phyloP scores from a whole-genome alignment of 2,888 invertebrate species.

The Pycnomerus fuliginosus region DNA sequence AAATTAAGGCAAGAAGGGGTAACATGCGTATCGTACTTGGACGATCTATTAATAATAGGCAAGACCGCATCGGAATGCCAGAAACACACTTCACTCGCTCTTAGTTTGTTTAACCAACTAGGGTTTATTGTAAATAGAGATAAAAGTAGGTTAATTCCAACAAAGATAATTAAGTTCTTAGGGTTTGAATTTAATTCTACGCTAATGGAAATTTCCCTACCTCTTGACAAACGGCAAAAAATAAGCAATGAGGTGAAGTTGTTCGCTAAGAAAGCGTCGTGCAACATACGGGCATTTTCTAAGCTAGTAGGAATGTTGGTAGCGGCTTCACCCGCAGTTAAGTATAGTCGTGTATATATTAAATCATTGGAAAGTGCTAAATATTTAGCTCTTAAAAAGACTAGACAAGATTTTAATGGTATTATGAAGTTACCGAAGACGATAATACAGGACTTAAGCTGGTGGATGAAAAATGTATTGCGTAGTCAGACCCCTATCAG shows the following conservation, averaged over 20 bases:
- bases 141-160: conserved; percentile 21
- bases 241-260: too few relatives aligned
- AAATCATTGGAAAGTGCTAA: conserved; percentile 25
- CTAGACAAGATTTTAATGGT: conserved; percentile 1
- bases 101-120: background rate
- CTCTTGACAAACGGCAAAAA: too few relatives aligned
- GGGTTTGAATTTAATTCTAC: conserved; percentile 16
- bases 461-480: conserved; percentile 23
- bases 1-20: too few relatives aligned
- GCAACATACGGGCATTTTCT: too few relatives aligned
- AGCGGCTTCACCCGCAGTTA: conserved; percentile 37
- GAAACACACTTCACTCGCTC: background rate
- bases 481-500: conserved; percentile 15
- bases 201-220: too few relatives aligned
- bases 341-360: conserved; percentile 24
- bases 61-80: background rate
- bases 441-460: conserved; percentile 12
- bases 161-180: conserved; percentile 18
- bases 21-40: conserved; percentile 1
- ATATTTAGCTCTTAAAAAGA: conserved; percentile 39
- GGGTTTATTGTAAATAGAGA: conserved; percentile 28
- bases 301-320: conserved; percentile 15
- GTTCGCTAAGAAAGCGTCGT: too few relatives aligned
- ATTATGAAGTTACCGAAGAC: conserved; percentile 2
- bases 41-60: conserved; percentile 4